Evolutionary conservation across 2,113 vertebrate genomes (phyloP).

Genomic region (Podilymbus podiceps): DNA sequence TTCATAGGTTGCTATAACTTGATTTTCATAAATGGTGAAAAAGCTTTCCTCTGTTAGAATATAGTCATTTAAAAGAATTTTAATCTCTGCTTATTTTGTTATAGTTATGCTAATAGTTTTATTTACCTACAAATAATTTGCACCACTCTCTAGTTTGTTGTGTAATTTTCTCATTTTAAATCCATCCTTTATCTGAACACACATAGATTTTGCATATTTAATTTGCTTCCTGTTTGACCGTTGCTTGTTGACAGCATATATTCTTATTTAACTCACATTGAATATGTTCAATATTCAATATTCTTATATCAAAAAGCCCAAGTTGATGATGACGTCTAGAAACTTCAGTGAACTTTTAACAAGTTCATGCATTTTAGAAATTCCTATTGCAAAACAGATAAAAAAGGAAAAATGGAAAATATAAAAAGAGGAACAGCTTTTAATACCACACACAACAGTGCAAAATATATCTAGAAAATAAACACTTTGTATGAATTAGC

Average conservation of each 20-base stretch:
- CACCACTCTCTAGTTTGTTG: neutral
- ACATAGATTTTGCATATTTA: neutral
- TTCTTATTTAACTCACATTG: neutral
- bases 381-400: neutral
- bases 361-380: neutral
- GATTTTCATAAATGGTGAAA: neutral
- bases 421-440: constrained; percentile 62
- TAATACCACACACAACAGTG: constrained; percentile 43
- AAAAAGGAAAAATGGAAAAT: neutral
- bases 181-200: neutral
- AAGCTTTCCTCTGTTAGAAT: neutral
- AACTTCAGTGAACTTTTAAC: neutral
- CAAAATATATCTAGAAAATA: constrained; percentile 37
- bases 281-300: neutral
- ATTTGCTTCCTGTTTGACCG: neutral
- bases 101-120: neutral
- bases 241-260: neutral
- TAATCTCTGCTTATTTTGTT: neutral
- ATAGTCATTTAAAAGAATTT: neutral
- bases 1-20: neutral
- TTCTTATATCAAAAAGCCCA: neutral
- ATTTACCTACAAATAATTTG: neutral
- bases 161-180: neutral
- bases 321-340: neutral
- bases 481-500: constrained; percentile 60